These are phyloP conservation scores for Dicentrarchus labrax DNA, from an alignment of 2,113 vertebrate species.

Conservation along the genomic window DNA sequence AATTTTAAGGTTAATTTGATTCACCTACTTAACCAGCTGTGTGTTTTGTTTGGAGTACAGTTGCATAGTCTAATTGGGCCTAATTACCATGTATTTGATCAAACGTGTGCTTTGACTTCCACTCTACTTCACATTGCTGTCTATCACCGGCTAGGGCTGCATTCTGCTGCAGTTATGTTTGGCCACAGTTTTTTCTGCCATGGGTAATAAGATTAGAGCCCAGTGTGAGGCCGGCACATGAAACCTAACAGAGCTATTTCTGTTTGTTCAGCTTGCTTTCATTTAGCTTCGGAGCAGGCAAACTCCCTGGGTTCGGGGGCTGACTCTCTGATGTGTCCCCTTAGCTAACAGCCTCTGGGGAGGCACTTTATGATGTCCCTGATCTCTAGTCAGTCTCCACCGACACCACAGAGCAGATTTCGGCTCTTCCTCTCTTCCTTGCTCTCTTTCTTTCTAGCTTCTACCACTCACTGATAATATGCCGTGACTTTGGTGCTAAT, in stretches of 20 bases:
- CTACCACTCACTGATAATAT: conserved; percentile 42
- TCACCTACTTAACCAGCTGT: not conserved
- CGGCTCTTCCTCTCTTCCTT: conserved; percentile 30
- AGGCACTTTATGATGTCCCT: conserved; percentile 55
- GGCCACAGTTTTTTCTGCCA: conserved; percentile 19
- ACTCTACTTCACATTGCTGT: conserved; percentile 8
- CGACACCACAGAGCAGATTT: conserved; percentile 53
- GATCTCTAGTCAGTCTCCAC: conserved; percentile 62
- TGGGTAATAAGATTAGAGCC: conserved; percentile 70
- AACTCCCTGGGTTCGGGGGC: conserved; percentile 45
- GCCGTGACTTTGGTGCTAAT: conserved; percentile 50
- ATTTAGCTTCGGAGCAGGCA: conserved; percentile 57
- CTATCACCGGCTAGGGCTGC: not conserved
- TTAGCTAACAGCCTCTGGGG: conserved; percentile 57
- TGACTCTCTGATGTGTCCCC: conserved; percentile 68
- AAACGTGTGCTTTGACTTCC: not conserved
- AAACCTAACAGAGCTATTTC: conserved; percentile 63
- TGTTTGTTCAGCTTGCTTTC: conserved; percentile 76
- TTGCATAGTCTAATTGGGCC: not conserved
- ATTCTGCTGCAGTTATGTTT: conserved; percentile 40
- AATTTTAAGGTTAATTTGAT: conserved; percentile 27
- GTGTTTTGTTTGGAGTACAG: not conserved
- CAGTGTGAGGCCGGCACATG: conserved; percentile 55
- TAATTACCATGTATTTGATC: conserved; percentile 39
- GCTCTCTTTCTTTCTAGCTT: conserved; percentile 17